These are phyloP conservation scores for Dipodomys ordii DNA, from an alignment of 2,113 vertebrate species.

Conservation along the genomic window DNA sequence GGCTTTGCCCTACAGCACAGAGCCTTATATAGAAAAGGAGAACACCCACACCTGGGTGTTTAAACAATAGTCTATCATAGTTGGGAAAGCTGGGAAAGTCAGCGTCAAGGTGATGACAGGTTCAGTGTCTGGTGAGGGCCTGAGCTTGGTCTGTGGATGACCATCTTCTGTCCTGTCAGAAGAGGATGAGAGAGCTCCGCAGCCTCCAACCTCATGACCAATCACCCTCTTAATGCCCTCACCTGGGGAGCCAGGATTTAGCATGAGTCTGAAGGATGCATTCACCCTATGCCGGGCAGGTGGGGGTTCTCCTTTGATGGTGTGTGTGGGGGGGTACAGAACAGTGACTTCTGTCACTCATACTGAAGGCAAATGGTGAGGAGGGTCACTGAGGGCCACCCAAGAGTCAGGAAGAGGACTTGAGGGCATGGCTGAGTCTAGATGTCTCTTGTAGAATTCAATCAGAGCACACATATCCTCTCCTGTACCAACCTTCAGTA, in stretches of 20 bases:
- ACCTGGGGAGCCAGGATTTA: background rate
- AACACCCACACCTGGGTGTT: too few species aligned
- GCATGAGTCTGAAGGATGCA: background rate
- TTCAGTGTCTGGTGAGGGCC: background rate
- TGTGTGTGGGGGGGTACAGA: background rate
- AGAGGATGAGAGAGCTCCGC: background rate
- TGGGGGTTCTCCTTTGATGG: too few species aligned
- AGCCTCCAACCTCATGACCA: background rate
- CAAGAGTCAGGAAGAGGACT: background rate
- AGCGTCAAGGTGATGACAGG: background rate
- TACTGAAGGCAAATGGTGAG: background rate
- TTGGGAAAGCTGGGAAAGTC: background rate
- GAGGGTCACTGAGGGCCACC: background rate
- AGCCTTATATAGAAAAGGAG: background rate
- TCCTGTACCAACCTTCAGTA: accelerated
- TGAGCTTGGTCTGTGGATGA: background rate
- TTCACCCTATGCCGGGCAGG: background rate
- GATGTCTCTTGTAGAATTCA: background rate
- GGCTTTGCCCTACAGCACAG: background rate
- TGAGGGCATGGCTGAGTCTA: background rate
- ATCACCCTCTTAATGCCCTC: background rate
- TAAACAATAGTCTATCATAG: background rate
- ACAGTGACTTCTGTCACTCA: background rate
- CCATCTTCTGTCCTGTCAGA: background rate
- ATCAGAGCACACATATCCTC: background rate